Percentiles rank a stretch among this genome's conserved stretches.
phyloP scores from a whole-genome alignment of 2,113 vertebrate genomes.

The Corythornis vintsioides region DNA sequence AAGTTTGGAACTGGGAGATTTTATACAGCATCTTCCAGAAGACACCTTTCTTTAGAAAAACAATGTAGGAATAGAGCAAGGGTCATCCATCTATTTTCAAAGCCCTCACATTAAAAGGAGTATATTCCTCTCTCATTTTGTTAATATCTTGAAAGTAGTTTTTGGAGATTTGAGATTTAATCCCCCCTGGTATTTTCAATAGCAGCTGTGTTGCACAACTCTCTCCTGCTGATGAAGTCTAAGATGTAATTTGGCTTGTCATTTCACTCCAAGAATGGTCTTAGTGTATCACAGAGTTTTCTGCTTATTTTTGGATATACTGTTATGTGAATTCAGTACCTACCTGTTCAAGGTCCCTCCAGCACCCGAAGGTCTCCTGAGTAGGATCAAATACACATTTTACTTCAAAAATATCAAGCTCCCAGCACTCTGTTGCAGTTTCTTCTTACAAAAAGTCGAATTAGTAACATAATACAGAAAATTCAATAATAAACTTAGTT shows the following conservation, averaged over 20 bases:
- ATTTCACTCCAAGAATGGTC: background rate
- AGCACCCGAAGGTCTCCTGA: background rate
- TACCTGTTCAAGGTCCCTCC: background rate
- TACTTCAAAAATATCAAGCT: conserved; percentile 6
- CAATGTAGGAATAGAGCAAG: background rate
- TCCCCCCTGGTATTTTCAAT: background rate
- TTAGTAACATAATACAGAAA: conserved; percentile 10
- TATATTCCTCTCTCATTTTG: background rate
- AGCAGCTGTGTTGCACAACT: background rate
- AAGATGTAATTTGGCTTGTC: background rate
- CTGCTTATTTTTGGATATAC: background rate
- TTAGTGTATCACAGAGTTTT: background rate
- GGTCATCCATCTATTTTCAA: background rate
- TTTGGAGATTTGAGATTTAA: background rate
- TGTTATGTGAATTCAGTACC: background rate
- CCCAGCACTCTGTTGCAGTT: background rate
- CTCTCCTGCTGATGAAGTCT: background rate
- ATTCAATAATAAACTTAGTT: background rate
- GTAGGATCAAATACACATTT: conserved; percentile 23
- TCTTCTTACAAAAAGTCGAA: conserved; percentile 9
- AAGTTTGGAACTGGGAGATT: background rate
- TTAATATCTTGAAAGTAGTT: background rate
- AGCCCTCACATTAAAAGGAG: background rate
- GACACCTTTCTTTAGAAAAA: background rate
- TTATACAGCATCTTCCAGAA: background rate